Percentiles rank a stretch among this genome's conserved stretches.
phyloP scores from a whole-genome alignment of 2,888 invertebrate genomes.

The Celastrina argiolus region DNA sequence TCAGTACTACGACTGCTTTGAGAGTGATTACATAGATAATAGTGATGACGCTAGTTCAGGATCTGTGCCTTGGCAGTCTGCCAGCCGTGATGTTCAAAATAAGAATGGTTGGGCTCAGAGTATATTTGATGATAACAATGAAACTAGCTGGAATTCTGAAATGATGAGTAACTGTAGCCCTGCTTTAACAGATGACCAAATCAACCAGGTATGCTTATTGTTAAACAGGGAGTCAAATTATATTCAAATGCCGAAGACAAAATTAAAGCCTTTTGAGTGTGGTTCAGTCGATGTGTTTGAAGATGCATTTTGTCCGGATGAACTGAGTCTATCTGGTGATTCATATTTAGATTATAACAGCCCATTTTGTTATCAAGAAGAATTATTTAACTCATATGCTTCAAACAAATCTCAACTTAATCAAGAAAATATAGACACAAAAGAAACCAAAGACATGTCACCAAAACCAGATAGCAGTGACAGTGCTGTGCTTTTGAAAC shows the following conservation, averaged over 20 bases:
- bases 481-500: slow-evolving; percentile 16
- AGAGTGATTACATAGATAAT: slow-evolving; percentile 32
- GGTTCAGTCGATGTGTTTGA: slow-evolving; percentile 56
- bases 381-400: slow-evolving; percentile 43
- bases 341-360: slow-evolving; percentile 47
- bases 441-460: neutral
- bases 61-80: slow-evolving; percentile 46
- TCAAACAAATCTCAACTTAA: slow-evolving; percentile 46
- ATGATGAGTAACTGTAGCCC: slow-evolving; percentile 49
- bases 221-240: slow-evolving; percentile 40
- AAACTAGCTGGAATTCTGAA: slow-evolving; percentile 42
- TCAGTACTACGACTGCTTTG: slow-evolving; percentile 50
- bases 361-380: slow-evolving; percentile 43
- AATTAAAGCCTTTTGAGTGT: slow-evolving; percentile 47
- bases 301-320: slow-evolving; percentile 60
- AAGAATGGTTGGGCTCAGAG: slow-evolving; percentile 52
- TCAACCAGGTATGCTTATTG: slow-evolving; percentile 51
- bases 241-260: slow-evolving; percentile 36
- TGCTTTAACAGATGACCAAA: slow-evolving; percentile 55
- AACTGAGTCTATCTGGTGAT: slow-evolving; percentile 48
- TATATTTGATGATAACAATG: slow-evolving; percentile 37
- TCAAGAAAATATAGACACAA: slow-evolving; percentile 38
- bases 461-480: slow-evolving; percentile 25
- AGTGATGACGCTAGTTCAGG: slow-evolving; percentile 45
- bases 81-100: slow-evolving; percentile 56